A percentile compares a stretch with the other conserved stretches of the same genome.
These are phyloP conservation scores for Loris lydekkerianus DNA, from an alignment of 2,797 vertebrate species.

Conservation along the genomic window DNA sequence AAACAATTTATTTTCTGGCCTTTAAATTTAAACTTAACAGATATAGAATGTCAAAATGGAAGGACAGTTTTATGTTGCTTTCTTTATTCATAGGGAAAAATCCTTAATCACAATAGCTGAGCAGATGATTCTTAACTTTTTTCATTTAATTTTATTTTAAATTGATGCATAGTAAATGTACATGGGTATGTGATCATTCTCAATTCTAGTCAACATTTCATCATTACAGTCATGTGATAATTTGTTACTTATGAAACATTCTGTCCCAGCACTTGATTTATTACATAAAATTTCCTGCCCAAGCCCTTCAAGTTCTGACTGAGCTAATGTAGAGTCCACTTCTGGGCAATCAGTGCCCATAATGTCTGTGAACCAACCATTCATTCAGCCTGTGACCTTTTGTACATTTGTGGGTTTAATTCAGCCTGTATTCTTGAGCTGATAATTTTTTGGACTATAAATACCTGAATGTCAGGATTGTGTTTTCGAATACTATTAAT, in stretches of 20 bases:
- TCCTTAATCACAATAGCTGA: background rate
- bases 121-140: constrained; percentile 2
- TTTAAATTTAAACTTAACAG: constrained; percentile 13
- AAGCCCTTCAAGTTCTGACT: background rate
- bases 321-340: background rate
- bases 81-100: background rate
- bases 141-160: background rate
- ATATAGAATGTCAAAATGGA: background rate
- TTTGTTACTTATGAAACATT: constrained; percentile 3
- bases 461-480: background rate
- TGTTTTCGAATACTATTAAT: constrained; percentile 23
- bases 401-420: constrained; percentile 10
- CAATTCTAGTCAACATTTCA: background rate
- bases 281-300: background rate
- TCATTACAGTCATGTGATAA: background rate
- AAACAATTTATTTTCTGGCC: constrained; percentile 26
- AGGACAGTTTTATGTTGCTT: background rate
- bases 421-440: background rate
- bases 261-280: background rate
- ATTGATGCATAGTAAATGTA: background rate
- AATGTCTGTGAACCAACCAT: background rate
- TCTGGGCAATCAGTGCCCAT: background rate
- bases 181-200: background rate
- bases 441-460: constrained; percentile 6
- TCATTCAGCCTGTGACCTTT: background rate